These are phyloP conservation scores for Drosophila novamexicana DNA, from an alignment of 1,140 invertebrate genomes.

Conservation along the genomic window DNA sequence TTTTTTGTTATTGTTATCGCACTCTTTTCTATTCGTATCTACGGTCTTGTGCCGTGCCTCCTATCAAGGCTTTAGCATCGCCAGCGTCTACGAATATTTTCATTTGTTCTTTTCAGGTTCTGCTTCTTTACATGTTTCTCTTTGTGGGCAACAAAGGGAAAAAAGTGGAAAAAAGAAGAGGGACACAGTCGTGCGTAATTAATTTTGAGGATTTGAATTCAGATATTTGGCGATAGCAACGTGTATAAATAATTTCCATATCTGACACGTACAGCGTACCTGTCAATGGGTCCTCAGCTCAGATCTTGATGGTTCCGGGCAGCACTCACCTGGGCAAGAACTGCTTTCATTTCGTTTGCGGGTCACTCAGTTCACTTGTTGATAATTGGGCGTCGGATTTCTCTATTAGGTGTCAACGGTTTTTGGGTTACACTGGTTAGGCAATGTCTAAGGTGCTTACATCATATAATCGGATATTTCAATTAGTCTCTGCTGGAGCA, in stretches of 20 bases:
- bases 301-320: slow-evolving; percentile 35
- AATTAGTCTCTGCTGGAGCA: neutral
- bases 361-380: slow-evolving; percentile 46
- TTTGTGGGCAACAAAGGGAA: neutral
- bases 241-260: slow-evolving; percentile 41
- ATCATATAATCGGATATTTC: slow-evolving; percentile 7
- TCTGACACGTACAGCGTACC: slow-evolving; percentile 36
- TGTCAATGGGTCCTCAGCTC: slow-evolving; percentile 28
- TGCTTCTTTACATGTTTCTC: slow-evolving; percentile 33
- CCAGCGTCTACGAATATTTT: slow-evolving; percentile 29
- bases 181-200: slow-evolving; percentile 53
- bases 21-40: slow-evolving; percentile 31
- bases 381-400: slow-evolving; percentile 49
- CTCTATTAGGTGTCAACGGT: slow-evolving; percentile 18
- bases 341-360: slow-evolving; percentile 39
- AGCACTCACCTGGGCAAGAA: slow-evolving; percentile 3
- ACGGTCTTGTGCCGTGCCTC: slow-evolving; percentile 16
- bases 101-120: slow-evolving; percentile 30
- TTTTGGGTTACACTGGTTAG: slow-evolving; percentile 1
- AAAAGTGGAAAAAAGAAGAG: too few relatives aligned
- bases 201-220: slow-evolving; percentile 71
- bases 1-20: slow-evolving; percentile 32
- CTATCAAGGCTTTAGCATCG: slow-evolving; percentile 57
- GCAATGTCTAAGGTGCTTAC: slow-evolving; percentile 4
- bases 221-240: slow-evolving; percentile 59